These are phyloP conservation scores for Deilephila porcellus DNA, from an alignment of 2,888 invertebrate genomes.

Conservation along the genomic window DNA sequence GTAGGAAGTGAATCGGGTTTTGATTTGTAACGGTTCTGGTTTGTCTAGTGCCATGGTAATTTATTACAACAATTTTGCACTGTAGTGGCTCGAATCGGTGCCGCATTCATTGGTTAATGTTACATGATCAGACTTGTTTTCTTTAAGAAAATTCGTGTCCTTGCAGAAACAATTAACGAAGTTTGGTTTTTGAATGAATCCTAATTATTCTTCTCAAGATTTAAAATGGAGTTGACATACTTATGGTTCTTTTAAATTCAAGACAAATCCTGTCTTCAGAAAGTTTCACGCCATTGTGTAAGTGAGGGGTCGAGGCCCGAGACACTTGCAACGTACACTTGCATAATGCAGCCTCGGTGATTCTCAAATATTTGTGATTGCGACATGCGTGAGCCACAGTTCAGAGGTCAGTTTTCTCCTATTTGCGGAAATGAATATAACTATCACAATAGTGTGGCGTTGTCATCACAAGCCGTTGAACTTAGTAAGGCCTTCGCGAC, in stretches of 20 bases:
- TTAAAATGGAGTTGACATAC: slow-evolving; percentile 26
- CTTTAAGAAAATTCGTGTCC: neutral
- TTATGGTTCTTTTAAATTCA: slow-evolving; percentile 27
- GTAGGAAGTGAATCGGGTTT: slow-evolving; percentile 35
- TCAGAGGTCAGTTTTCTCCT: slow-evolving; percentile 72
- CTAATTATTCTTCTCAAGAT: slow-evolving; percentile 15
- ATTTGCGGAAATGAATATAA: slow-evolving; percentile 65
- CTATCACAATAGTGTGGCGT: slow-evolving; percentile 41
- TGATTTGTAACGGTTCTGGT: slow-evolving; percentile 13
- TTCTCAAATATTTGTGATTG: slow-evolving; percentile 50
- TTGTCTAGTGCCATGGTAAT: slow-evolving; percentile 8
- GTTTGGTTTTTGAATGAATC: neutral
- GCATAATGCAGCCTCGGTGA: slow-evolving; percentile 48
- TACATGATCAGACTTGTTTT: neutral
- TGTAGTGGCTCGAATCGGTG: neutral
- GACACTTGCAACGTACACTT: slow-evolving; percentile 39
- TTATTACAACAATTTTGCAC: too few species aligned
- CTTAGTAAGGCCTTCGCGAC: slow-evolving; percentile 66
- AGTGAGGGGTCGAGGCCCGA: slow-evolving; percentile 36
- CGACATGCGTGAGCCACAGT: slow-evolving; percentile 53
- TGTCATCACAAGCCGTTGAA: slow-evolving; percentile 63
- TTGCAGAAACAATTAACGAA: neutral
- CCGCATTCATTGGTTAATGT: neutral
- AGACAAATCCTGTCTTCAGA: slow-evolving; percentile 27
- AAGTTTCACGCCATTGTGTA: slow-evolving; percentile 46